Evolutionary conservation across 2,888 invertebrate species (phyloP).

Genomic region (Nemurella pictetii): DNA sequence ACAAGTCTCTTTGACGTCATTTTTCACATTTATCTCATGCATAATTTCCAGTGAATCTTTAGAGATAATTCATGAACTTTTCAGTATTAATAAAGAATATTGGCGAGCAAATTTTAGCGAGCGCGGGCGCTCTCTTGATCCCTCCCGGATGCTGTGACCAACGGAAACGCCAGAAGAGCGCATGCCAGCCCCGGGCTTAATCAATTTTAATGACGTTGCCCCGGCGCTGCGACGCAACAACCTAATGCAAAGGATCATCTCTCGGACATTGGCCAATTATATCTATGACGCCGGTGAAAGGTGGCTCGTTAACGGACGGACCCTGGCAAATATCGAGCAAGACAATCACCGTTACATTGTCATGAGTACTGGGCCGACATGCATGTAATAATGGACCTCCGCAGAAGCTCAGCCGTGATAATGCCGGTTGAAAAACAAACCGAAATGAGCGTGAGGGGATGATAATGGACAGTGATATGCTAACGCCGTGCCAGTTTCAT

Average conservation of each 20-base stretch:
- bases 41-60: neutral
- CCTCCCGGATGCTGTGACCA: neutral
- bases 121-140: neutral
- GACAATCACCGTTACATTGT: neutral
- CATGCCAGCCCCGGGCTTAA: neutral
- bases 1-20: neutral
- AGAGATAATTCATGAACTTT: neutral
- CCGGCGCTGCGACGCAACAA: neutral
- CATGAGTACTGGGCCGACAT: neutral
- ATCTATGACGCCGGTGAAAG: neutral
- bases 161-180: neutral
- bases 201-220: conserved; percentile 19
- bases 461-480: too few species aligned
- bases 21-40: neutral
- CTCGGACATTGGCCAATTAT: neutral
- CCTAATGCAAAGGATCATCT: neutral
- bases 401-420: neutral
- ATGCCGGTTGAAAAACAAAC: neutral
- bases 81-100: neutral
- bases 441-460: neutral
- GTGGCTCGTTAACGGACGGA: neutral
- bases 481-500: too few species aligned
- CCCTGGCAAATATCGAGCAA: neutral
- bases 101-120: neutral
- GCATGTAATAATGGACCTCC: neutral